A percentile compares a stretch with the other conserved stretches of the same genome.
phyloP scores from a whole-genome alignment of 2,797 vertebrate genomes.

The Taeniopygia guttata region DNA sequence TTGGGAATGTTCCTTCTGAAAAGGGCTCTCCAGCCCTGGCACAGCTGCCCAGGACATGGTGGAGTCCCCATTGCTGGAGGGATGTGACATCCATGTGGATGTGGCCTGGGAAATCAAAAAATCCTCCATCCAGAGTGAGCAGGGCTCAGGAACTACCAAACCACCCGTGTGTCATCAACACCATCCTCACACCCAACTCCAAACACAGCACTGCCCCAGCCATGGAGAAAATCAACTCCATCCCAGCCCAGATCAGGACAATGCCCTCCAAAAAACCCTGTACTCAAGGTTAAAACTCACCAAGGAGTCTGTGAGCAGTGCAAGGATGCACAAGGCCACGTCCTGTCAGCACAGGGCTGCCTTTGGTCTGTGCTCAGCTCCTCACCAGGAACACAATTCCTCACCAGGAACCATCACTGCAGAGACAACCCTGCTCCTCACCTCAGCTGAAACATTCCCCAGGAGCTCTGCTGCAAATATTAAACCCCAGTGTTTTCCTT shows the following conservation, averaged over 20 bases:
- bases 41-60: rapidly evolving
- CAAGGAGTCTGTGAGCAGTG: neutral
- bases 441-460: rapidly evolving
- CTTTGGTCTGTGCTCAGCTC: neutral
- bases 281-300: neutral
- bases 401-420: rapidly evolving
- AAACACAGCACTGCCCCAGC: neutral
- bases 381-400: rapidly evolving
- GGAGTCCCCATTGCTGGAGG: neutral
- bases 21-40: neutral
- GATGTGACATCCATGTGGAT: neutral
- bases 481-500: rapidly evolving
- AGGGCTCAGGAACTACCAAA: neutral
- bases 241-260: neutral
- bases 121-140: neutral
- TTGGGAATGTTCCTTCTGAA: rapidly evolving
- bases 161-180: rapidly evolving
- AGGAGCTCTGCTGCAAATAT: neutral
- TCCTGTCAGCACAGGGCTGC: rapidly evolving
- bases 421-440: rapidly evolving
- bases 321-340: rapidly evolving
- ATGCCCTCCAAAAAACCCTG: neutral
- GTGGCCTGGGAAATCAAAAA: neutral
- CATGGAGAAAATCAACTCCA: neutral
- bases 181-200: rapidly evolving